These are phyloP conservation scores for Thalassarche chlororhynchos DNA, from an alignment of 2,113 vertebrate species.

Conservation along the genomic window DNA sequence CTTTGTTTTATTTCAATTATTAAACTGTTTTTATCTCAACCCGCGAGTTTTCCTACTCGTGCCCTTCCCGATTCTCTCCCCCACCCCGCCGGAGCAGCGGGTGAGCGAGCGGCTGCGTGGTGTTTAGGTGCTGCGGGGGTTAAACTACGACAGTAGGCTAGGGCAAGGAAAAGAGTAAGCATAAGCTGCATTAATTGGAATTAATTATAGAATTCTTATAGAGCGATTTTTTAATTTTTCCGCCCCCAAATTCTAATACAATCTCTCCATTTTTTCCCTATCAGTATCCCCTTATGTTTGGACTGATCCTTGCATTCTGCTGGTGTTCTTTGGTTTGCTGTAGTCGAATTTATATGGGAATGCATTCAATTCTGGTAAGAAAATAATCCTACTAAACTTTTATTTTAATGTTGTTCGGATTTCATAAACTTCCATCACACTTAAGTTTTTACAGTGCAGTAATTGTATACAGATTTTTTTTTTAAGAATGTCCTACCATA, in stretches of 20 bases:
- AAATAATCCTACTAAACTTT: neutral
- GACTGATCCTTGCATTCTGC: constrained; percentile 84
- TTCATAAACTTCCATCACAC: neutral
- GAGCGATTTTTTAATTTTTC: neutral
- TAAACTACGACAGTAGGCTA: no score
- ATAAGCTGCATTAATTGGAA: neutral
- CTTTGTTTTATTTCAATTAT: no score
- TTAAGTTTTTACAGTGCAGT: neutral
- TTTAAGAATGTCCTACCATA: neutral
- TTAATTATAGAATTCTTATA: neutral
- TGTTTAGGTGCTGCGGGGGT: no score
- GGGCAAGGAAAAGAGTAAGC: neutral
- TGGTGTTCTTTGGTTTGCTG: constrained; percentile 95
- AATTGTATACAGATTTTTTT: neutral
- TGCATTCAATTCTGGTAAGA: constrained; percentile 98
- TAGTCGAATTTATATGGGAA: constrained; percentile 98
- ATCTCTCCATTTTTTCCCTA: neutral
- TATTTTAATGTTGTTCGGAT: neutral
- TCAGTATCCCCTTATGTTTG: constrained; percentile 88
- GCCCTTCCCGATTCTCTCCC: no score
- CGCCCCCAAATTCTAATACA: neutral
- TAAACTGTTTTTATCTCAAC: no score
- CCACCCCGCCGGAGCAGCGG: no score
- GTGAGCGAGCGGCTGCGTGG: no score
- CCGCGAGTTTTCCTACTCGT: no score